phyloP scores from a whole-genome alignment of 2,113 vertebrate genomes.

The Pterophyllum scalare region DNA sequence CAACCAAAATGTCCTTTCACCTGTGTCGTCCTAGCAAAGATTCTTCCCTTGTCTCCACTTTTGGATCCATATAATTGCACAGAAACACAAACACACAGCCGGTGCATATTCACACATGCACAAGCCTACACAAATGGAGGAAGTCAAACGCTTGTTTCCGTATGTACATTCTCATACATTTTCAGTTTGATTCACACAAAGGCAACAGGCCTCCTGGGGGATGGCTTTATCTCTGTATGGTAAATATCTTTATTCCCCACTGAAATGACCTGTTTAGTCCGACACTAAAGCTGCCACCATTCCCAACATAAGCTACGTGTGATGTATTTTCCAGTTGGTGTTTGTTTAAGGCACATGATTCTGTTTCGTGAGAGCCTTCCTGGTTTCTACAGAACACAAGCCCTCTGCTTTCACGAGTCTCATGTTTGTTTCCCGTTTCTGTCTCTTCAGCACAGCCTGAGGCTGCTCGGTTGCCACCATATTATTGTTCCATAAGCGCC shows the following conservation, averaged over 20 bases:
- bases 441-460: constrained; percentile 5
- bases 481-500: constrained; percentile 19
- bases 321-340: background rate
- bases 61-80: constrained; percentile 34
- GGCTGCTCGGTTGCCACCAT: background rate
- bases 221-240: constrained; percentile 46
- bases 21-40: constrained; percentile 44
- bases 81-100: background rate
- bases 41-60: constrained; percentile 14
- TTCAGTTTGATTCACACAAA: constrained; percentile 46
- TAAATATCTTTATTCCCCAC: constrained; percentile 46
- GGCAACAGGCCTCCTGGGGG: constrained; percentile 25
- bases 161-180: background rate
- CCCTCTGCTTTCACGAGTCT: background rate
- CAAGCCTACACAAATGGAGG: background rate
- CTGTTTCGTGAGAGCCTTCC: background rate
- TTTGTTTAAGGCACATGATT: background rate
- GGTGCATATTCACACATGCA: background rate
- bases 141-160: constrained; percentile 8
- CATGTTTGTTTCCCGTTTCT: background rate
- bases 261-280: constrained; percentile 39
- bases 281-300: constrained; percentile 16
- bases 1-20: constrained; percentile 67
- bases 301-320: background rate
- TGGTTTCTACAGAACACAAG: background rate